These are phyloP conservation scores for Colaptes auratus DNA, from an alignment of 2,113 vertebrate genomes.

Conservation along the genomic window DNA sequence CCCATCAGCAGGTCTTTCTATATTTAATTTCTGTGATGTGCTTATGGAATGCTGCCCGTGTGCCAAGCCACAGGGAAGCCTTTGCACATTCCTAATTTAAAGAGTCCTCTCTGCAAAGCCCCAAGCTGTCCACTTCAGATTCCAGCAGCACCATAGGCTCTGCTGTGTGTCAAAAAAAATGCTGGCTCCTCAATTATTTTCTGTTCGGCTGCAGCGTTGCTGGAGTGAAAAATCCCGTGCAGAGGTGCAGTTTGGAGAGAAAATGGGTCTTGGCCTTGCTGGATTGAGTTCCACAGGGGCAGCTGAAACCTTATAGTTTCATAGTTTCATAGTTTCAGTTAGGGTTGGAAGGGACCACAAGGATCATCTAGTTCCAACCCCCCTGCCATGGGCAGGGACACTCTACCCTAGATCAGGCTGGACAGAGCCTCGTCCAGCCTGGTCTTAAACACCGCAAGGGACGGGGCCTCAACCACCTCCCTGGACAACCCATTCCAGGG, in stretches of 20 bases:
- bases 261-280: background rate
- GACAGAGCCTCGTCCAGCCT: too few relatives aligned
- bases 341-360: too few relatives aligned
- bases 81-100: background rate
- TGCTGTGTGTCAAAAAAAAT: background rate
- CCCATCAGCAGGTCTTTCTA: background rate
- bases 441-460: too few relatives aligned
- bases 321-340: too few relatives aligned
- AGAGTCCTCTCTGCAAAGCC: background rate
- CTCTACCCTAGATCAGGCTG: too few relatives aligned
- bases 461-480: too few relatives aligned
- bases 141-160: background rate
- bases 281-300: background rate
- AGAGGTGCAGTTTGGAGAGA: background rate
- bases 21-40: background rate
- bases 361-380: too few relatives aligned
- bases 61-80: background rate
- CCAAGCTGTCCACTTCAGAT: background rate
- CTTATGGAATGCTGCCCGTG: background rate
- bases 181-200: background rate
- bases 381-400: too few relatives aligned
- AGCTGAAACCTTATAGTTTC: too few relatives aligned
- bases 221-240: background rate
- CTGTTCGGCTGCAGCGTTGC: background rate
- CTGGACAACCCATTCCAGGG: too few relatives aligned